phyloP scores from a whole-genome alignment of 92 coral and sea anemone genomes.

The Hydrozoanthus gracilis region DNA sequence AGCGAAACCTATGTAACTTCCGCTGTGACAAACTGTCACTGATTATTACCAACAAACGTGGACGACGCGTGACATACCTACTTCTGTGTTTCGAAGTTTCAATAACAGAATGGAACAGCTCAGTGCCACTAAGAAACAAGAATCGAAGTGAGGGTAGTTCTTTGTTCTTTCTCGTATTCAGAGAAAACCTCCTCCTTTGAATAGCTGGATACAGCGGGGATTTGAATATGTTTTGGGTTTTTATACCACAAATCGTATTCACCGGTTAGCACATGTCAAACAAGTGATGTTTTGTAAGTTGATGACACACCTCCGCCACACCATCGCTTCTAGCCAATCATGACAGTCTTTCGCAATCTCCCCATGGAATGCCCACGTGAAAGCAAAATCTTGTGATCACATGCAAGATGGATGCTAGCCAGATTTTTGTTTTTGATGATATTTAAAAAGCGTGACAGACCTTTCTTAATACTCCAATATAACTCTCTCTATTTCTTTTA shows the following conservation, averaged over 20 bases:
- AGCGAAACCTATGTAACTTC: too few species aligned
- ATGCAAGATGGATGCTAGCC: slow-evolving; percentile 15
- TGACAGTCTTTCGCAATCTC: slow-evolving; percentile 13
- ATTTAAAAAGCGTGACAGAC: not conserved
- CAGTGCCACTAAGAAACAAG: too few species aligned
- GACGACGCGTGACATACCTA: slow-evolving; percentile 24
- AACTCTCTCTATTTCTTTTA: not conserved
- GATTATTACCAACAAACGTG: too few species aligned
- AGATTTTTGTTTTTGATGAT: not conserved
- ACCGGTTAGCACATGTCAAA: slow-evolving; percentile 9
- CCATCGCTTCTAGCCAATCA: slow-evolving; percentile 57
- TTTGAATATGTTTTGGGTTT: slow-evolving; percentile 12
- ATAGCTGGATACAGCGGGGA: slow-evolving; percentile 24
- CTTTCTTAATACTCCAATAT: not conserved
- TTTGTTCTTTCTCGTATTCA: not conserved
- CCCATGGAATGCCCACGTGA: slow-evolving; percentile 40
- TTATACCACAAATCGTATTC: slow-evolving; percentile 23
- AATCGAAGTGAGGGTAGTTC: not conserved
- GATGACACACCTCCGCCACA: slow-evolving; percentile 64
- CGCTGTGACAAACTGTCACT: too few species aligned
- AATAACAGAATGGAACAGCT: not conserved
- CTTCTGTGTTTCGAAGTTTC: not conserved
- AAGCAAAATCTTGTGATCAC: not conserved
- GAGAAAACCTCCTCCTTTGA: not conserved
- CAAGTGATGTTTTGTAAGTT: not conserved